Percentiles rank a stretch among this genome's conserved stretches.
phyloP scores from a whole-genome alignment of 2,888 invertebrate genomes.

The Polia nebulosa region DNA sequence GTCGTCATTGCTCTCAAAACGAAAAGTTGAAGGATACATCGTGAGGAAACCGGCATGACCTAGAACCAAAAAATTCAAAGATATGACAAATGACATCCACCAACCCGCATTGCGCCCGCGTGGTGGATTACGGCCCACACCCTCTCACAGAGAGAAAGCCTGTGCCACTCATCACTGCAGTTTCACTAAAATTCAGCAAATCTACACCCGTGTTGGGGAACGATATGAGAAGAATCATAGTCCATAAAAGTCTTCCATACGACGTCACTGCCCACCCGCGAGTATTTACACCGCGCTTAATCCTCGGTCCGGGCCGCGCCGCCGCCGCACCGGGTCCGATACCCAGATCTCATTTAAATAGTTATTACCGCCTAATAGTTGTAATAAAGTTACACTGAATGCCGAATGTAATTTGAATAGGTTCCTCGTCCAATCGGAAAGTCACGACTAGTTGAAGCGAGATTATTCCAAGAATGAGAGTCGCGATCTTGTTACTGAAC shows the following conservation, averaged over 20 bases:
- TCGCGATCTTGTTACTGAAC: conserved; percentile 19
- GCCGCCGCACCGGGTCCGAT: conserved; percentile 7
- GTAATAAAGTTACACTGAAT: conserved; percentile 56
- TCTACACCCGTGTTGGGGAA: conserved; percentile 1
- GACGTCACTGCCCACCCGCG: background rate
- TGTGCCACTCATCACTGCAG: too few species aligned
- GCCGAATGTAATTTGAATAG: conserved; percentile 53
- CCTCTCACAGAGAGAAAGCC: too few species aligned
- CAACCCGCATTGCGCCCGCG: too few species aligned
- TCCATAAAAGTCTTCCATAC: conserved; percentile 20
- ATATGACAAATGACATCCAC: too few species aligned
- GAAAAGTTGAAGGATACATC: too few species aligned
- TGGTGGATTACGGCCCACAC: too few species aligned
- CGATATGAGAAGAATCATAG: conserved; percentile 36
- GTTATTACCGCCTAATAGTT: conserved; percentile 49
- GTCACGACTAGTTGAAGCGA: conserved; percentile 30
- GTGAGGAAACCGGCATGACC: too few species aligned
- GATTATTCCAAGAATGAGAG: conserved; percentile 43
- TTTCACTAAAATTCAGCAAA: conserved; percentile 1
- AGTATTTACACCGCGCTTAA: conserved; percentile 32
- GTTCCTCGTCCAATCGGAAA: conserved; percentile 31
- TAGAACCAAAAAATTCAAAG: too few species aligned
- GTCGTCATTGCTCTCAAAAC: too few species aligned
- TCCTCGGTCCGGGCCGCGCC: conserved; percentile 10
- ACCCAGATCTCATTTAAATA: conserved; percentile 48